A percentile compares a stretch with the other conserved stretches of the same genome.
phyloP scores from a whole-genome alignment of 2,113 vertebrate species.

The Alouatta palliata region DNA sequence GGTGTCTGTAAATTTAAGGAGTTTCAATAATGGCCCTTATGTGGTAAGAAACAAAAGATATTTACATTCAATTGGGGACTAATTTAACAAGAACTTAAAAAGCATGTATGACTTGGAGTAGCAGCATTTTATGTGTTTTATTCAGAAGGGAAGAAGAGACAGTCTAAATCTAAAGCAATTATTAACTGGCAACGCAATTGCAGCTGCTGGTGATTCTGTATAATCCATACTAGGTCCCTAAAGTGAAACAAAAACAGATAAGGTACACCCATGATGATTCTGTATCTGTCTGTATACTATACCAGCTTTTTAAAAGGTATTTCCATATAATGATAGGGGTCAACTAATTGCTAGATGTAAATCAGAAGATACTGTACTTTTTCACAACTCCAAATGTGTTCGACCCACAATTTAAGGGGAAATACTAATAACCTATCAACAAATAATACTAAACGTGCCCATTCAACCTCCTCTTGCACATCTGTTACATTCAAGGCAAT shows the following conservation, averaged over 20 bases:
- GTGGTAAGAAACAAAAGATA: conserved; percentile 59
- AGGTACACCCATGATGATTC: neutral
- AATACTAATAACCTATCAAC: neutral
- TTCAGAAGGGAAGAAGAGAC: neutral
- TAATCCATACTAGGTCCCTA: neutral
- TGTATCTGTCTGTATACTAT: neutral
- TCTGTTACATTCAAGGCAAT: neutral
- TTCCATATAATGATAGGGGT: neutral
- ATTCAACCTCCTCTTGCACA: neutral
- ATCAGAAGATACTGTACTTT: neutral
- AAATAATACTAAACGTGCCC: neutral
- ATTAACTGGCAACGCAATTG: neutral
- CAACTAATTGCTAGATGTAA: neutral
- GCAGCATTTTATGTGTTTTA: neutral
- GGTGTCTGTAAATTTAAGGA: conserved; percentile 64
- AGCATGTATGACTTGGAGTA: neutral
- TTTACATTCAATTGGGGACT: conserved; percentile 48
- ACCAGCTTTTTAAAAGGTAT: neutral
- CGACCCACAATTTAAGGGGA: neutral
- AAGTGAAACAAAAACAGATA: neutral
- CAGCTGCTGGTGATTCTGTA: neutral
- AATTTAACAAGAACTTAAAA: conserved; percentile 45
- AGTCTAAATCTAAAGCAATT: neutral
- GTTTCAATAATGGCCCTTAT: conserved; percentile 53
- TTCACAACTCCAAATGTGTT: neutral